These are phyloP conservation scores for Psittacula derbiana DNA, from an alignment of 2,797 vertebrate genomes.

Conservation along the genomic window DNA sequence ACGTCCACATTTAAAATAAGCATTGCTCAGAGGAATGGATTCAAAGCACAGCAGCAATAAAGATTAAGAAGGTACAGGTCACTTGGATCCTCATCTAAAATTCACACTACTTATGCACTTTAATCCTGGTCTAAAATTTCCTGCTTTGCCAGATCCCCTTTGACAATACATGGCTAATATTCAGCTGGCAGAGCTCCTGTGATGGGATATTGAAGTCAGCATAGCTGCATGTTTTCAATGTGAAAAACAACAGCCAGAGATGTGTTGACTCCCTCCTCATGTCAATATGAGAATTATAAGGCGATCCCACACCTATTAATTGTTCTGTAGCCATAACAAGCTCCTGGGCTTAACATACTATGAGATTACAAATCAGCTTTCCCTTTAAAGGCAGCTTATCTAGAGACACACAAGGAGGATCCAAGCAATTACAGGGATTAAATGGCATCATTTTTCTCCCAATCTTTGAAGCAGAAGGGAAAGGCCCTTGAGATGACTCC, in stretches of 20 bases:
- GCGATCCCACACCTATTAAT: neutral
- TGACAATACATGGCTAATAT: neutral
- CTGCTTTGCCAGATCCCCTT: neutral
- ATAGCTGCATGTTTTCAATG: neutral
- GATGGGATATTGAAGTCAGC: neutral
- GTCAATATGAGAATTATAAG: neutral
- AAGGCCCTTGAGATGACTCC: accelerated
- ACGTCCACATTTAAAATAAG: neutral
- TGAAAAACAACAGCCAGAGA: neutral
- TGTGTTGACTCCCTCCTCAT: neutral
- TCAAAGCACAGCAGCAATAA: neutral
- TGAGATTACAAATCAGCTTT: neutral
- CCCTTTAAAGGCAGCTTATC: neutral
- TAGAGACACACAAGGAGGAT: neutral
- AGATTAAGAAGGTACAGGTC: neutral
- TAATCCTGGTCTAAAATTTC: neutral
- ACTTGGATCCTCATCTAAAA: neutral
- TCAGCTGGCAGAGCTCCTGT: neutral
- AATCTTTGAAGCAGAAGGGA: neutral
- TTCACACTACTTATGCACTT: neutral
- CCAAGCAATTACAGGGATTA: neutral
- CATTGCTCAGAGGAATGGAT: neutral
- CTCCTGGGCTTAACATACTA: neutral
- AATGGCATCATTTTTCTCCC: neutral
- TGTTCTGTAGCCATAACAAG: neutral